Conservation (phyloP, 2,113 vertebrate genomes). For the Vimba vimba region DNA sequence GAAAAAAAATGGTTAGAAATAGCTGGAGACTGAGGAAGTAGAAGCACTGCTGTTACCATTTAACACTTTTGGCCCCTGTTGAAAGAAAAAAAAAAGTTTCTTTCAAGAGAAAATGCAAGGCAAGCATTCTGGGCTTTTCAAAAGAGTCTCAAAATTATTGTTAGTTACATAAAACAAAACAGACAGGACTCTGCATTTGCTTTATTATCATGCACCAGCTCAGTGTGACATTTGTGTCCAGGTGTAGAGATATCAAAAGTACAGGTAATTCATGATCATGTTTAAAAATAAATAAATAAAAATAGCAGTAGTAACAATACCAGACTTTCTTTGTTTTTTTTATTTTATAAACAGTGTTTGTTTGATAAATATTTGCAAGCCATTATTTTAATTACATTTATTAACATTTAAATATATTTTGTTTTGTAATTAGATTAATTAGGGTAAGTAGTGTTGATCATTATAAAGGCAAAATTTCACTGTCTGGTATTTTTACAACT, state of each 20-base stretch:
- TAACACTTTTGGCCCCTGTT: constrained; percentile 17
- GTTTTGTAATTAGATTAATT: neutral
- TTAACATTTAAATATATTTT: neutral
- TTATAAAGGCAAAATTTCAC: neutral
- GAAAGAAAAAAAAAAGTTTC: constrained; percentile 17
- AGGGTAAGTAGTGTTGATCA: neutral
- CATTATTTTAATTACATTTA: neutral
- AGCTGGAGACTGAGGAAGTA: constrained; percentile 18
- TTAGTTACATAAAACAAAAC: constrained; percentile 21
- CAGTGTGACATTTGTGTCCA: neutral
- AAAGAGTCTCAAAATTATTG: neutral
- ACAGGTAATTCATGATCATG: neutral
- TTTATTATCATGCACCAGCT: constrained; percentile 14
- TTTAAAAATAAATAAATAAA: neutral
- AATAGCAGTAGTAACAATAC: neutral
- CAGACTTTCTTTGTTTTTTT: neutral
- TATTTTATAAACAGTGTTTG: neutral
- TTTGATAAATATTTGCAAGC: neutral
- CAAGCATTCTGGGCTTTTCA: neutral
- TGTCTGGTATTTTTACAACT: neutral
- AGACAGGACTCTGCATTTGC: neutral
- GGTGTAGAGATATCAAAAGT: neutral
- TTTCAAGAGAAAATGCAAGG: neutral
- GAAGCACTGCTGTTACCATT: constrained; percentile 10
- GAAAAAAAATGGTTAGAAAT: constrained; percentile 27